phyloP scores from a whole-genome alignment of 2,113 vertebrate genomes.

The Sylvietta virens region DNA sequence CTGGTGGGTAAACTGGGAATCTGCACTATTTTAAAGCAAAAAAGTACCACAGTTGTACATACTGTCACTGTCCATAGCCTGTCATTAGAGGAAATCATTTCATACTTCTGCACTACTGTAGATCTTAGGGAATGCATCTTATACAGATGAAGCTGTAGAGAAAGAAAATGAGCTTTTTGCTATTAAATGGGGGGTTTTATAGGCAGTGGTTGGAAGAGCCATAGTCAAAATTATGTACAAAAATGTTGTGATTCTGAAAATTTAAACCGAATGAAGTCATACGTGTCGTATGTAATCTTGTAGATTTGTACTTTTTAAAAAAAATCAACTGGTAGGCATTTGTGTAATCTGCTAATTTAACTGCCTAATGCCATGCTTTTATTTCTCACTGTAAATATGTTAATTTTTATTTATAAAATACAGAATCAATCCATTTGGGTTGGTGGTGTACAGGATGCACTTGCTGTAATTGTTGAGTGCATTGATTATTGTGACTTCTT shows the following conservation, averaged over 20 bases:
- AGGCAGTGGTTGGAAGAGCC: slow-evolving; percentile 36
- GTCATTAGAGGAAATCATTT: slow-evolving; percentile 41
- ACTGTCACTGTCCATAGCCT: slow-evolving; percentile 17
- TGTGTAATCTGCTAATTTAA: slow-evolving; percentile 64
- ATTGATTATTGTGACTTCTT: slow-evolving; percentile 97
- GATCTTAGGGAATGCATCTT: slow-evolving; percentile 60
- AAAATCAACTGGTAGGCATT: slow-evolving; percentile 51
- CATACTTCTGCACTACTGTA: slow-evolving; percentile 54
- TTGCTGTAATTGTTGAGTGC: slow-evolving; percentile 78
- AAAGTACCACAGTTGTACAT: slow-evolving; percentile 46
- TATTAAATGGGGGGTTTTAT: background rate
- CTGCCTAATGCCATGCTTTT: slow-evolving; percentile 66
- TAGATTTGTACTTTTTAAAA: slow-evolving; percentile 53
- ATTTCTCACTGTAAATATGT: slow-evolving; percentile 78
- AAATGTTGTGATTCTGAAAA: slow-evolving; percentile 55
- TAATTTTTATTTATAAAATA: slow-evolving; percentile 94
- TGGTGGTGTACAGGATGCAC: slow-evolving; percentile 89
- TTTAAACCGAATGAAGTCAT: slow-evolving; percentile 55
- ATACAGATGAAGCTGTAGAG: slow-evolving; percentile 33
- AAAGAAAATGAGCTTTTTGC: slow-evolving; percentile 51
- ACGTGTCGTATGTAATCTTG: slow-evolving; percentile 49
- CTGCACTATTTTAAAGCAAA: slow-evolving; percentile 63
- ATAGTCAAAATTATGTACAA: slow-evolving; percentile 57
- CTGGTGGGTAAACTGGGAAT: slow-evolving; percentile 47
- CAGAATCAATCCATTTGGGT: slow-evolving; percentile 95